Evolutionary conservation across 2,797 vertebrate species (phyloP), one percentile per base, ranked within the genome.

Genomic region (Pangasius sanitwongsei): DNA sequence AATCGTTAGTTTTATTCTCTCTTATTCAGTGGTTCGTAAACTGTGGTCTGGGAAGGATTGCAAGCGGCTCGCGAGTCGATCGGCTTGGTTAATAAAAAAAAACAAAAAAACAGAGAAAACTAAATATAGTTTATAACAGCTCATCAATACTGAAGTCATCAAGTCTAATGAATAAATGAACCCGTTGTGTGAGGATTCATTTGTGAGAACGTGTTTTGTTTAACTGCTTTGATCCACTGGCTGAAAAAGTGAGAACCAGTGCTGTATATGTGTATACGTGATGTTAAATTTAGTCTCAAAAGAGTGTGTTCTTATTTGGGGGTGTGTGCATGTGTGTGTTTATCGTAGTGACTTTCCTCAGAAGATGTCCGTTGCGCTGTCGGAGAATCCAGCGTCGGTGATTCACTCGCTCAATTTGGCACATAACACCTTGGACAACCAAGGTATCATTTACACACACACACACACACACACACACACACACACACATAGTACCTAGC

Each of bases 341-440:
- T 69, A n/a, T n/a, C 83, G 77, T 86, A 98, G 97, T 93, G 97
- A 98, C 93, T 98, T 98, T 92, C 97, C 97, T 77, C 97, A 97
- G 95, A 98, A 98, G 95, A 97, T 98, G 96, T 96, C 97, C 61
- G 95, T 97, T 4, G 97, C 97, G 0, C 95, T 98, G 91, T 97
- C 97, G 8, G 97, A 98, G 95, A 98, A 98, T 93, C 96, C 97
- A 6, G 96, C 96, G 92, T 97, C 97, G 34, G 96, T 97, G 92
- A 97, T 98, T 91, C 97, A 97, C 93, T 97, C 97, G 48, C 96
- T 98, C 93, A 97, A 97, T 94, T 95, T 98, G 93, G 97, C 98
- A 90, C 97, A 97, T 93, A 98, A 98, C 96, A 96, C 97, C 1
- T 94, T 98, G 83, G 98, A 98, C 93, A 98, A 97, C 96, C 97